Conservation (phyloP, 2,113 vertebrate genomes). For the Phalacrocorax pelagicus region DNA sequence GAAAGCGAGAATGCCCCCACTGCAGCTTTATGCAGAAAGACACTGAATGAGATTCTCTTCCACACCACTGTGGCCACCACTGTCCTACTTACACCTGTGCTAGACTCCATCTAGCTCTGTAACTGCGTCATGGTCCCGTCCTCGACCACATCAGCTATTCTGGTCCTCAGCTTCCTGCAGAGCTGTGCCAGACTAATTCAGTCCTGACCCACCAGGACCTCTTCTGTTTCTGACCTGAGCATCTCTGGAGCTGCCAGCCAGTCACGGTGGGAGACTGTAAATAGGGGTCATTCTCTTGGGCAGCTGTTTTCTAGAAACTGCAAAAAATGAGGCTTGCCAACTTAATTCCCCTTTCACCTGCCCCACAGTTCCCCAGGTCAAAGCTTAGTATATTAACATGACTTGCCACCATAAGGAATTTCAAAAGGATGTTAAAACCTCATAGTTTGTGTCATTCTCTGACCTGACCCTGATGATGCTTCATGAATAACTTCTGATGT, state of each 20-base stretch:
- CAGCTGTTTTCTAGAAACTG: neutral
- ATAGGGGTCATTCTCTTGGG: neutral
- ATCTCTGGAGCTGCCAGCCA: neutral
- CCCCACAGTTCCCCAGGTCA: neutral
- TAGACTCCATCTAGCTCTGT: neutral
- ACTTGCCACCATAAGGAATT: neutral
- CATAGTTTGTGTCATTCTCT: neutral
- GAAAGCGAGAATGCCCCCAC: neutral
- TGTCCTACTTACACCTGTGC: neutral
- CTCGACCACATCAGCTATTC: neutral
- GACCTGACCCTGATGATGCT: neutral
- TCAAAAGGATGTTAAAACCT: neutral
- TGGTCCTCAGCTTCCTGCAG: neutral
- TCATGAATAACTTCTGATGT: neutral
- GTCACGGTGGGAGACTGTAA: neutral
- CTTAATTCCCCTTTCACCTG: neutral
- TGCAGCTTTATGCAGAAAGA: neutral
- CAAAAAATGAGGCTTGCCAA: neutral
- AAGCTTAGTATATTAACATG: neutral
- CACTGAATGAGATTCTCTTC: neutral
- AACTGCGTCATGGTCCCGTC: neutral
- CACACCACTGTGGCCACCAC: neutral
- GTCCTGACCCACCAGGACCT: neutral
- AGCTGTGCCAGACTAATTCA: neutral
- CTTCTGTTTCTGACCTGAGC: neutral